A percentile compares a stretch with the other conserved stretches of the same genome.
Conservation (phyloP, 2,797 vertebrate genomes). For the Ceryle rudis region DNA sequence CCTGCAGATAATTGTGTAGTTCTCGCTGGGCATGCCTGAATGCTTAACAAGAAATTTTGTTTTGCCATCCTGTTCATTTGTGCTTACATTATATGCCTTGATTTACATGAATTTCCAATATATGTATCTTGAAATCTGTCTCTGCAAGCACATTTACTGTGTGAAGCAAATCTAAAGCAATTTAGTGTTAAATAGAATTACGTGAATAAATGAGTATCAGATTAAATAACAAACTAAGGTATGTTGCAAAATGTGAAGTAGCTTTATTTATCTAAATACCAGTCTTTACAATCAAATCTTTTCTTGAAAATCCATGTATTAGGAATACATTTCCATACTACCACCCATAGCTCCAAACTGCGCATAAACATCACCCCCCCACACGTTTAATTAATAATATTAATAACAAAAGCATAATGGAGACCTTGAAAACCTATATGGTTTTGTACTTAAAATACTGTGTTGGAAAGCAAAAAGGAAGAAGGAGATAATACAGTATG, state of each 20-base stretch:
- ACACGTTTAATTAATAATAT: not conserved
- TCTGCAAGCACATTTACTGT: not conserved
- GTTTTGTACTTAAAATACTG: not conserved
- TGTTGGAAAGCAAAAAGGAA: not conserved
- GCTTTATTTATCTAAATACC: not conserved
- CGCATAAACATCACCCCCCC: fast-evolving
- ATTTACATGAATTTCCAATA: not conserved
- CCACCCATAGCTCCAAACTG: not conserved
- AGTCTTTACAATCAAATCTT: not conserved
- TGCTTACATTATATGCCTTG: not conserved
- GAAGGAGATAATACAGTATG: fast-evolving
- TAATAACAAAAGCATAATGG: not conserved
- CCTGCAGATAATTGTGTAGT: not conserved
- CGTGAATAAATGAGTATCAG: not conserved
- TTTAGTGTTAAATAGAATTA: not conserved
- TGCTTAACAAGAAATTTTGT: not conserved
- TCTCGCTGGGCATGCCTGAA: not conserved
- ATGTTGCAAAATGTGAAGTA: not conserved
- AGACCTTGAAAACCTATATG: not conserved
- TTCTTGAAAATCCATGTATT: not conserved
- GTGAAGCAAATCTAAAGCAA: not conserved
- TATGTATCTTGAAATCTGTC: not conserved
- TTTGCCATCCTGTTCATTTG: not conserved
- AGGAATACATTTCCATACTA: not conserved
- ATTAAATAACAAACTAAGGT: not conserved